Percentiles rank a stretch among this genome's conserved stretches.
Evolutionary conservation across 2,797 vertebrate species (phyloP).

Genomic region (Peromyscus aztecus): DNA sequence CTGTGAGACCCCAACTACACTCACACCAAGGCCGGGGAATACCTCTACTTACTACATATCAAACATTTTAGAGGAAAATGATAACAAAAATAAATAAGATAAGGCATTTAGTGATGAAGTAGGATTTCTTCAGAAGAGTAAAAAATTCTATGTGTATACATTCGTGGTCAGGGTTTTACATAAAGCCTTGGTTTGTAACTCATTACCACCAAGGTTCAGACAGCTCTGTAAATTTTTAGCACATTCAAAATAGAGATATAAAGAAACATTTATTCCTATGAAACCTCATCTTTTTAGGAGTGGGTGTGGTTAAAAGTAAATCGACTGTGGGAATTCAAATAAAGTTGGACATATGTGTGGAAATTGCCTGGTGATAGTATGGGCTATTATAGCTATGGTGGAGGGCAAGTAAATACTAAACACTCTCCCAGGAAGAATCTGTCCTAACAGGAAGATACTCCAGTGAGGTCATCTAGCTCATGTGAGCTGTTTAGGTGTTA

Average conservation of each 20-base stretch:
- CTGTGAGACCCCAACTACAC: neutral
- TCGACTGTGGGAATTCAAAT: neutral
- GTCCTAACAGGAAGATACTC: neutral
- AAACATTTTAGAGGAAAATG: conserved; percentile 81
- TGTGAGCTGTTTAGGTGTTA: neutral
- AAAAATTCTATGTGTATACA: neutral
- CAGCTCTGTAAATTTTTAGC: conserved; percentile 12
- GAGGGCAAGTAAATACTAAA: neutral
- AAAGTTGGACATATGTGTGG: neutral
- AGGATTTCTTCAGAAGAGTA: conserved; percentile 10
- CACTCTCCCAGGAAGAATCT: neutral
- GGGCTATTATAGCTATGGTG: too few relatives aligned
- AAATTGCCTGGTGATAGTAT: neutral
- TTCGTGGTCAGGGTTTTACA: neutral
- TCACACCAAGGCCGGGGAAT: neutral
- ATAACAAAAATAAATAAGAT: conserved; percentile 82
- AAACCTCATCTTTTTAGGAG: neutral
- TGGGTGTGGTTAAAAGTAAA: neutral
- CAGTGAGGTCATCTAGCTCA: neutral
- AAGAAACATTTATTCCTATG: neutral
- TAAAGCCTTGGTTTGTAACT: neutral
- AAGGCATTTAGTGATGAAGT: conserved; percentile 57
- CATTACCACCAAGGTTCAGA: conserved; percentile 6
- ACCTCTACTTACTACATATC: neutral
- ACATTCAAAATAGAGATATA: neutral